These are phyloP conservation scores for Sebastes melanostomus DNA, from an alignment of 2,797 vertebrate genomes.

Conservation along the genomic window DNA sequence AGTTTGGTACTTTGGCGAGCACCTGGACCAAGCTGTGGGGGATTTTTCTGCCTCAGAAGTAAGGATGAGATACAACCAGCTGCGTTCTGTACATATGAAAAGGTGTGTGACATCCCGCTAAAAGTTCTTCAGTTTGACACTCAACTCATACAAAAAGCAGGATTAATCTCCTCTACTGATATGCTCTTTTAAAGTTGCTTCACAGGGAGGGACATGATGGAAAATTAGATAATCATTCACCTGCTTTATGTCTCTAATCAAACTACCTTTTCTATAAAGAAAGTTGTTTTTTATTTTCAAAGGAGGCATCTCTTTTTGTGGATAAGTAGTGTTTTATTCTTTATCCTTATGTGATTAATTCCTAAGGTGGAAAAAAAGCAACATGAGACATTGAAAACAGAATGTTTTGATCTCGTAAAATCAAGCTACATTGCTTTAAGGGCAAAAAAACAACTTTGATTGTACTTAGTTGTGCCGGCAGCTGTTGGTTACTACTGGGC, in stretches of 20 bases:
- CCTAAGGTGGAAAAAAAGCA: neutral
- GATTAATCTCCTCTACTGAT: slow-evolving; percentile 62
- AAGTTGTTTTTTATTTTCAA: neutral
- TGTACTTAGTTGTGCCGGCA: slow-evolving; percentile 79
- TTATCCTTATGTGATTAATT: slow-evolving; percentile 16
- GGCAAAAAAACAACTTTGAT: slow-evolving; percentile 73
- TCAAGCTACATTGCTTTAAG: slow-evolving; percentile 67
- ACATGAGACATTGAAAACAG: slow-evolving; percentile 57
- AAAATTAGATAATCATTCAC: slow-evolving; percentile 67
- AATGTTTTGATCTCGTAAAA: slow-evolving; percentile 74
- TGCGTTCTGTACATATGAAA: slow-evolving; percentile 49
- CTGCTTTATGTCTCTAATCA: slow-evolving; percentile 76
- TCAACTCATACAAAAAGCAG: slow-evolving; percentile 71
- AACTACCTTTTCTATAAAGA: slow-evolving; percentile 7
- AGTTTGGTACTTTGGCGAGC: neutral
- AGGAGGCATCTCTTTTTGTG: slow-evolving; percentile 78
- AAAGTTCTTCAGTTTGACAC: neutral
- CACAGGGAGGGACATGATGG: slow-evolving; percentile 65
- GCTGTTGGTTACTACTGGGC: slow-evolving; percentile 52
- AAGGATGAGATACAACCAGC: neutral
- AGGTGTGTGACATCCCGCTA: neutral
- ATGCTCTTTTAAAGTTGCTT: slow-evolving; percentile 74
- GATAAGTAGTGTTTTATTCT: slow-evolving; percentile 67
- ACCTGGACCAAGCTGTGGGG: neutral
- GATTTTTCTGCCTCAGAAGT: slow-evolving; percentile 19